A percentile compares a stretch with the other conserved stretches of the same genome.
These are phyloP conservation scores for Pterocles gutturalis DNA, from an alignment of 2,113 vertebrate species.

Conservation along the genomic window DNA sequence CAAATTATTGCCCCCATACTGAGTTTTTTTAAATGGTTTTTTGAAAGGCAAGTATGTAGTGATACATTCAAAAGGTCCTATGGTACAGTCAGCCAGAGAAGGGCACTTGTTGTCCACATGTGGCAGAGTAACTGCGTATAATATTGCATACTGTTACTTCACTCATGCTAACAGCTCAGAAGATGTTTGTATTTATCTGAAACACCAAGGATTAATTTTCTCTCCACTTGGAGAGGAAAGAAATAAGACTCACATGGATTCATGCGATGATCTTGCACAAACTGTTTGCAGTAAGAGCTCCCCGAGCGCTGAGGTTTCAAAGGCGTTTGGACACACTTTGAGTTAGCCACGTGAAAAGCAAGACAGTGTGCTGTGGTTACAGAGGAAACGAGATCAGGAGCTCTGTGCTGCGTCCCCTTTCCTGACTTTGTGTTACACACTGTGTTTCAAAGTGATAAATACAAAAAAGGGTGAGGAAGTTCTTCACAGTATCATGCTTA, in stretches of 20 bases:
- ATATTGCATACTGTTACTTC: slow-evolving; percentile 50
- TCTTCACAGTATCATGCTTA: background rate
- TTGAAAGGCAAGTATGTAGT: background rate
- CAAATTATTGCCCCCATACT: background rate
- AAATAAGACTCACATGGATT: background rate
- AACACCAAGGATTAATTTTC: background rate
- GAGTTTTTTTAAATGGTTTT: background rate
- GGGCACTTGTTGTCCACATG: slow-evolving; percentile 29
- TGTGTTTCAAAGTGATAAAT: background rate
- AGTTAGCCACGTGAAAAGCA: slow-evolving; percentile 55
- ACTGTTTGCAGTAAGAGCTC: slow-evolving; percentile 20
- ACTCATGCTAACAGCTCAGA: slow-evolving; percentile 20
- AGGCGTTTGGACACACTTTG: slow-evolving; percentile 35
- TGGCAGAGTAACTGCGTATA: slow-evolving; percentile 62
- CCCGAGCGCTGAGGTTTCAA: slow-evolving; percentile 31
- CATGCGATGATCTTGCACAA: slow-evolving; percentile 11
- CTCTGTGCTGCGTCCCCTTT: slow-evolving; percentile 31
- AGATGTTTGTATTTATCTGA: slow-evolving; percentile 25
- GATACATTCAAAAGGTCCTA: background rate
- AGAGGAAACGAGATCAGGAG: slow-evolving; percentile 27
- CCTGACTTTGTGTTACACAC: background rate
- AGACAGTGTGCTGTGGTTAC: background rate
- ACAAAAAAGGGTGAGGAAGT: background rate
- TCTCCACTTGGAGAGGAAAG: background rate
- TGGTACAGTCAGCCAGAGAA: background rate